Base-by-base conservation (phyloP, 2,888 invertebrate genomes). In the Microdon myrmicae region DNA sequence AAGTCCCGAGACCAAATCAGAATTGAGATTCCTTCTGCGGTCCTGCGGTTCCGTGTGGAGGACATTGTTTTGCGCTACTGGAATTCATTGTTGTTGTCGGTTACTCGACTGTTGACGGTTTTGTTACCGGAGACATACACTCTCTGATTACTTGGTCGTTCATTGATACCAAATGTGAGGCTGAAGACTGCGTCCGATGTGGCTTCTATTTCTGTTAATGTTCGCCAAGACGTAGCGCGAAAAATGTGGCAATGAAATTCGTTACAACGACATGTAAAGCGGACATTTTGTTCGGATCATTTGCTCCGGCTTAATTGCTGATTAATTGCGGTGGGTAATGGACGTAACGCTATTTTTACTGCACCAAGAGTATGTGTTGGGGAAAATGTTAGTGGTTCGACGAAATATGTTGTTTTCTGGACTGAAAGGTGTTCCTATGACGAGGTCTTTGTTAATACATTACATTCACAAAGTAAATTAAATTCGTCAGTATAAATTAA, bases 1-100 rank as follows among this genome's bases (percentile, higher is more conserved):
- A 68, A 68, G 55, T 49, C 67, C 55, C 43, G 49, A 56, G 58
- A 68, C 67, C 31, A 64, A 64, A 58, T 69, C 68, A 49, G 39
- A 59, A 66, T 66, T 6, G 22, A 29, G 37, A 49, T 38, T 56
- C 48, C 44, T 61, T 28, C 45, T 26, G 14, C 45, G 25, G 23
- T 19, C 28, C 47, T 8, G 5, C 17, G 14, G 20, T 45, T 44
- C 56, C 66, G 67, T 67, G 68, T 66, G 51, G 60, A 67, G 67
- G 55, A 67, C 64, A 64, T 53, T 64, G 64, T 64, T 64, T 58
- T 44, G 37, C 43, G 64, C 64, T 64, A 64, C 64, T 58, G 64
- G 64, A 64, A 64, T 64, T 64, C 64, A 53, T 58, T 58, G 64
- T 51, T 53, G 56, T 31, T 64, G 55, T 61, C 55, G 20, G 32